These are phyloP conservation scores for Rhea americana DNA, from an alignment of 2,113 vertebrate species.

Conservation along the genomic window DNA sequence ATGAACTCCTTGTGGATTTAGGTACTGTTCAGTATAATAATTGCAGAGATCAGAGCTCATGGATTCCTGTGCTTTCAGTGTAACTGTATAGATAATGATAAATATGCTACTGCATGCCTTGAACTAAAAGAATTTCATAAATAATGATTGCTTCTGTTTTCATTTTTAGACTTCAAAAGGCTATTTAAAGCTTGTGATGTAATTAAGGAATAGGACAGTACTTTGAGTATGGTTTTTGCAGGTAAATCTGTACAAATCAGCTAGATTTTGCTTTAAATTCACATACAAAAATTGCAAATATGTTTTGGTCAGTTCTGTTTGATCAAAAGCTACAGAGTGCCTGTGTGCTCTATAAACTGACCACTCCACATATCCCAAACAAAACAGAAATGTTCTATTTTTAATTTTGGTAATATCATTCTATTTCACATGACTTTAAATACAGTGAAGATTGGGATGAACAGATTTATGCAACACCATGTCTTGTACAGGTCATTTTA, in stretches of 20 bases:
- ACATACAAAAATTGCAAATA: background rate
- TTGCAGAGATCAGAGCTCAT: background rate
- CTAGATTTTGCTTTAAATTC: background rate
- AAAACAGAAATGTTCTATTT: background rate
- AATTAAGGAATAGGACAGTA: background rate
- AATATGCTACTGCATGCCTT: background rate
- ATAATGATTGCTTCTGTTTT: background rate
- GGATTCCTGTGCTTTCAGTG: background rate
- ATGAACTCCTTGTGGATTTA: background rate
- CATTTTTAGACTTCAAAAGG: background rate
- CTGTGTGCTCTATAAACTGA: background rate
- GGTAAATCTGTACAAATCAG: background rate
- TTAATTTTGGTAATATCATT: background rate
- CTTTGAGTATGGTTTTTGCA: background rate
- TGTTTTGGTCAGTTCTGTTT: background rate
- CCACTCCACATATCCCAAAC: fast-evolving
- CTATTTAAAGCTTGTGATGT: background rate
- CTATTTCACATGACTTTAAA: background rate
- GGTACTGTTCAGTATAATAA: background rate
- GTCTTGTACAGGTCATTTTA: constrained; percentile 17
- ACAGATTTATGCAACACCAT: background rate
- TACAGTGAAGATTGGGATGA: background rate
- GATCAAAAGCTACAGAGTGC: background rate
- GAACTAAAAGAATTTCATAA: background rate
- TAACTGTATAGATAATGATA: background rate